Base-by-base conservation (phyloP, 1,140 invertebrate genomes). In the Coboldia fuscipes region DNA sequence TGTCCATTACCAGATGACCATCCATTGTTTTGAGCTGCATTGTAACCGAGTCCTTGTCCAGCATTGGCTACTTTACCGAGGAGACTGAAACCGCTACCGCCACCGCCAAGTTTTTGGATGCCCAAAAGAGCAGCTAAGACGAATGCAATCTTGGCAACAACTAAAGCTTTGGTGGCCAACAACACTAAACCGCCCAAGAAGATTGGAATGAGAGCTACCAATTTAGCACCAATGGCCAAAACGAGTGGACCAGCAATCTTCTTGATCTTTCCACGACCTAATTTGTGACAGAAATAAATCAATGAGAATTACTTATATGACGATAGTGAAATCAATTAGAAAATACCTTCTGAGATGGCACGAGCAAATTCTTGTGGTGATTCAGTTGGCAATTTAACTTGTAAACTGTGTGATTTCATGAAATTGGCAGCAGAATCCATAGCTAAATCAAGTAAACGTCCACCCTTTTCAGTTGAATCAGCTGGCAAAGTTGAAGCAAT, bases 61-160 rank as follows among this genome's bases (percentile, higher is more conserved):
- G 42, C 41, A 36, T 38, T 42, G 12, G 35, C 18, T 31, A 50
- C 48, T 39, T 57, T 57, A 33, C 40, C 38, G 34, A 57, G 48
- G 30, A 55, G 24, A 28, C 48, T 45, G 30, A 61, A 45, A 31
- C 51, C 49, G 31, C 49, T 49, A 22, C 45, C 45, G 12, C 63
- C 61, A 21, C 63, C 59, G 37, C 75, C 55, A 29, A 77, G 57
- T 43, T 68, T 76, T 39, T 77, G 75, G 42, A 75, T 61, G 2
- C 67, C 66, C 12, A 79, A 42, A 9, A 76, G 52, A 0, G 68
- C 63, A 16, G 73, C 74, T 15, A 76, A 51, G 24, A 80, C 46
- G 35, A 82, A 66, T 4, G 78, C 78, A 24, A 81, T 52, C 49
- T 80, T 82, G 24, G 75, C 70, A 5, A 80, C 62, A 27, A 80